phyloP scores from a whole-genome alignment of 30 jellyfish, hydroid and myxozoan species.

The Chrysaora quinquecirrha region DNA sequence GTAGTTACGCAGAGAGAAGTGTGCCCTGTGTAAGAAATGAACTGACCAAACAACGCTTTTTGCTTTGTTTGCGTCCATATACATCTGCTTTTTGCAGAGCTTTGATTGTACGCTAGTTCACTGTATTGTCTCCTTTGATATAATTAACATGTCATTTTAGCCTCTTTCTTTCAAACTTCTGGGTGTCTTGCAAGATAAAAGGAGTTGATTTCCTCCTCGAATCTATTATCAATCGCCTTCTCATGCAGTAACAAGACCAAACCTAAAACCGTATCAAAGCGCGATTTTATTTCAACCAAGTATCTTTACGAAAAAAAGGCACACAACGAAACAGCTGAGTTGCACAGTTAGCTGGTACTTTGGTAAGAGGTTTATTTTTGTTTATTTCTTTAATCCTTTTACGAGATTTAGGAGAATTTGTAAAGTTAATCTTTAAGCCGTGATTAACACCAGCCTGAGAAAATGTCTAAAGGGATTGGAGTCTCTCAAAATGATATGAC shows the following conservation, averaged over 20 bases:
- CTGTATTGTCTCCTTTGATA: slow-evolving; percentile 33
- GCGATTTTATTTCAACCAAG: no score
- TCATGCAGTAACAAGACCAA: not conserved
- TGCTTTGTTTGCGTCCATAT: slow-evolving; percentile 30
- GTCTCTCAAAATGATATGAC: no score
- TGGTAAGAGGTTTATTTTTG: no score
- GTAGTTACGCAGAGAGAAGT: slow-evolving; percentile 25
- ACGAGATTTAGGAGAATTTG: no score
- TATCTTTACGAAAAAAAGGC: no score
- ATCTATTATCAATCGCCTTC: slow-evolving; percentile 1
- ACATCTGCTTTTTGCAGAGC: slow-evolving; percentile 53
- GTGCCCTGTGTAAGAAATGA: slow-evolving; percentile 21
- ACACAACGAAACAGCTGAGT: no score
- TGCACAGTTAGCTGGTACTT: no score
- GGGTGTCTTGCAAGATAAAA: slow-evolving; percentile 59
- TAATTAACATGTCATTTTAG: slow-evolving; percentile 61
- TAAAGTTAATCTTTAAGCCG: no score
- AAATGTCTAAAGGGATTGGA: no score
- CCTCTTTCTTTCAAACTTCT: slow-evolving; percentile 33
- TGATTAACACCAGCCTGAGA: no score
- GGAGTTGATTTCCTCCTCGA: not conserved
- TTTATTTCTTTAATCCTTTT: no score
- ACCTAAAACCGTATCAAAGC: no score
- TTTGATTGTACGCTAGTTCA: slow-evolving; percentile 50
- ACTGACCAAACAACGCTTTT: slow-evolving; percentile 42